Conservation (phyloP, 2,888 invertebrate species). For the Diarsia dahlii region DNA sequence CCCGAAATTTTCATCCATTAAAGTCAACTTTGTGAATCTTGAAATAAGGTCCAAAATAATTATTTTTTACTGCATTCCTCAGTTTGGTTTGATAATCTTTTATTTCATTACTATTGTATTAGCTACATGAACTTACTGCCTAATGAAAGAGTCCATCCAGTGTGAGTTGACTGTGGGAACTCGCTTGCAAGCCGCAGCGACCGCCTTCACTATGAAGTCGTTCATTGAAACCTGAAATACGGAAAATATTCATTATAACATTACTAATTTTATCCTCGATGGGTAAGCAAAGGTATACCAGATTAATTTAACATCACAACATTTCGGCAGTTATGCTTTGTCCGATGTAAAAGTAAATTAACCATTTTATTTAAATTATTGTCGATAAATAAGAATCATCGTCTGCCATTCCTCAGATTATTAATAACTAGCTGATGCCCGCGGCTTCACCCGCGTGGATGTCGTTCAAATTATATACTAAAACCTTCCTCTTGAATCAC, state of each 20-base stretch:
- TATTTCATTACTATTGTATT: neutral
- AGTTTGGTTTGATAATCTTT: neutral
- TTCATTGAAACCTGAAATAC: constrained; percentile 94
- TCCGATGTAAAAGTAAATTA: too few species aligned
- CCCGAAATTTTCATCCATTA: neutral
- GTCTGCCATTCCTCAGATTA: too few species aligned
- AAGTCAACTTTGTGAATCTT: neutral
- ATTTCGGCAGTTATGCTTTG: too few species aligned
- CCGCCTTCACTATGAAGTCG: constrained; percentile 98
- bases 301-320: too few species aligned
- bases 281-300: neutral
- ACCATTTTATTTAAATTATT: too few species aligned
- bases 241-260: neutral
- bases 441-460: too few species aligned
- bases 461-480: too few species aligned
- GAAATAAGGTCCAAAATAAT: neutral
- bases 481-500: too few species aligned
- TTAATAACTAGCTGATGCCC: too few species aligned
- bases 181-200: constrained; percentile 96
- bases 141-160: constrained; percentile 98
- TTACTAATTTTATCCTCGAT: neutral
- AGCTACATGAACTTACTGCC: constrained; percentile 93
- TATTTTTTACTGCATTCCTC: neutral
- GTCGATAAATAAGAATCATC: too few species aligned
- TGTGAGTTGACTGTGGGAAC: constrained; percentile 98